Conservation (phyloP, 2,113 vertebrate genomes). For the Nesoenas mayeri region DNA sequence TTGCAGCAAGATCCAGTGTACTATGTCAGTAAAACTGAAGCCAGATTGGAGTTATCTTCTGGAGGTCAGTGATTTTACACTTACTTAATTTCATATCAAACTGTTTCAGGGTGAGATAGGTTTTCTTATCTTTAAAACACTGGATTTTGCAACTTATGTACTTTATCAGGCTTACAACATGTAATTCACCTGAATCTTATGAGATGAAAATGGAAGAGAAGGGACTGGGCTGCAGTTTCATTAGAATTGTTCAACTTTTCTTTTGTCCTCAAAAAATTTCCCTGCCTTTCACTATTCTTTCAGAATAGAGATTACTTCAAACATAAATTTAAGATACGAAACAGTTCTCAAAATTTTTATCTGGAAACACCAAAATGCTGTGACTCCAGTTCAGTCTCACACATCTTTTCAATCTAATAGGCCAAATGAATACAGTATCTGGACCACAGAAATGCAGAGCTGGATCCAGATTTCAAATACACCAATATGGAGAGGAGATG, state of each 20-base stretch:
- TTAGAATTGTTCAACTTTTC: background rate
- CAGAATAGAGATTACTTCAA: background rate
- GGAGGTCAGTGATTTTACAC: constrained; percentile 63
- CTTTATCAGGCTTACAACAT: background rate
- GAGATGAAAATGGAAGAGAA: background rate
- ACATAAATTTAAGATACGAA: background rate
- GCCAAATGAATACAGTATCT: background rate
- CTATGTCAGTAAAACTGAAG: constrained; percentile 73
- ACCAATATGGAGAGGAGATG: background rate
- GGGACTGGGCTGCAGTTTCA: background rate
- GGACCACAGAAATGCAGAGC: background rate
- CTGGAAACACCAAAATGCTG: background rate
- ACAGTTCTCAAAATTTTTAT: background rate
- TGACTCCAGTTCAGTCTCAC: background rate
- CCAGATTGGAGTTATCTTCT: constrained; percentile 32
- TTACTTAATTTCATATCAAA: background rate
- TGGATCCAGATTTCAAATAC: background rate
- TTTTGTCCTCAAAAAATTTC: background rate
- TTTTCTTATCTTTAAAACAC: background rate
- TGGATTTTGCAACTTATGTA: background rate
- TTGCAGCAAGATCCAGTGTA: constrained; percentile 76
- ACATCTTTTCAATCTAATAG: background rate
- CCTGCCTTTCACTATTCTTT: background rate
- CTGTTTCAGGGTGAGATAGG: background rate
- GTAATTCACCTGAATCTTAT: background rate